Conservation (phyloP, 2,797 vertebrate species). For the Psittacula echo region DNA sequence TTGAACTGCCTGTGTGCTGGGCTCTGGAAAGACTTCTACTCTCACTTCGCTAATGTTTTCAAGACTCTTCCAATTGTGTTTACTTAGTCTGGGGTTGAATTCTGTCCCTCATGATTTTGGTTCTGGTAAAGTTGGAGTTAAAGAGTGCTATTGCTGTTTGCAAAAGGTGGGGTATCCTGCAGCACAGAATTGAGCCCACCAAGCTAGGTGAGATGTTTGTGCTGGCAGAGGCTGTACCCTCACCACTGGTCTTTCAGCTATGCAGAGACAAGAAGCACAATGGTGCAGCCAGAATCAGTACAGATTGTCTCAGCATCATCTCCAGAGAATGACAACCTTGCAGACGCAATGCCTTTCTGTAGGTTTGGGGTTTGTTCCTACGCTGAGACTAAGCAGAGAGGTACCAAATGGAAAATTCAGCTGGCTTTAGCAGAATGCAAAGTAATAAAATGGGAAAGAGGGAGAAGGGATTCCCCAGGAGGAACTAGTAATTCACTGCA, state of each 20-base stretch:
- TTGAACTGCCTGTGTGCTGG: neutral
- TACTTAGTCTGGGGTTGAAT: neutral
- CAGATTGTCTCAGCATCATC: neutral
- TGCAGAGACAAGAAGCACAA: neutral
- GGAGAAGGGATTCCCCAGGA: neutral
- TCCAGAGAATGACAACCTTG: neutral
- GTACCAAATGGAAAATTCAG: neutral
- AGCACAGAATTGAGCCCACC: neutral
- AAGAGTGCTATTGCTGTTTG: neutral
- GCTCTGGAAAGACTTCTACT: neutral
- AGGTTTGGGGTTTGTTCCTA: neutral
- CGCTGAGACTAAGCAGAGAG: neutral
- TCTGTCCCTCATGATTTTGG: accelerated
- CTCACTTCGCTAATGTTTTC: neutral
- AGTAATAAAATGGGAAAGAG: neutral
- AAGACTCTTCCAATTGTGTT: neutral
- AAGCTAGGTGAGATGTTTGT: neutral
- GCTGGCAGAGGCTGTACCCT: neutral
- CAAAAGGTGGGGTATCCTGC: neutral
- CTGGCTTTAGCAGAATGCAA: neutral
- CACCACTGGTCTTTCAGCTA: accelerated
- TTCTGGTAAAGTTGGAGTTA: neutral
- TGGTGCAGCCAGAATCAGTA: neutral
- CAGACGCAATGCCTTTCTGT: neutral
- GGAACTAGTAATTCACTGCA: neutral